A percentile compares a stretch with the other conserved stretches of the same genome.
These are phyloP conservation scores for Bombyx huttoni DNA, from an alignment of 2,888 invertebrate genomes.

Conservation along the genomic window DNA sequence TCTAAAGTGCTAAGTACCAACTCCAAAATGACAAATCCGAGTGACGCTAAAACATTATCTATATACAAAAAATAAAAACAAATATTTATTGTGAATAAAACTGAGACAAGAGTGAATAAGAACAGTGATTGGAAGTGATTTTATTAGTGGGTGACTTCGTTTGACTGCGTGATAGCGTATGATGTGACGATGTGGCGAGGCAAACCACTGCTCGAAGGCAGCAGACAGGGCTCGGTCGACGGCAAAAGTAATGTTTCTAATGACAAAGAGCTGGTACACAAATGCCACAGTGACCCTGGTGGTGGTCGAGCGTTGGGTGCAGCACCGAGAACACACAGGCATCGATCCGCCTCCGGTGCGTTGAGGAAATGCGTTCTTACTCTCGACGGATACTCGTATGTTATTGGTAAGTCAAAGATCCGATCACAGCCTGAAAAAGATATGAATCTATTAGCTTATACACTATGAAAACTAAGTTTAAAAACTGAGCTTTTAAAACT, in stretches of 20 bases:
- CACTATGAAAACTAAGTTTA: no score
- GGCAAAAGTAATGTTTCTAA: constrained; percentile 41
- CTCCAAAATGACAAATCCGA: no score
- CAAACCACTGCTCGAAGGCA: constrained; percentile 59
- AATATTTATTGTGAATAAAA: no score
- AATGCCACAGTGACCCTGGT: constrained; percentile 78
- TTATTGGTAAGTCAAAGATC: constrained; percentile 79
- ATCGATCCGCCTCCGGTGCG: constrained; percentile 67
- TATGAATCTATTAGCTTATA: no score
- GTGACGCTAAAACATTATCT: no score
- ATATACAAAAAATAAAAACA: no score
- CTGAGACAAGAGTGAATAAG: no score
- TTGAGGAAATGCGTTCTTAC: constrained; percentile 86
- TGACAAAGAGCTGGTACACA: constrained; percentile 77
- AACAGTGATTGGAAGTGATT: no score
- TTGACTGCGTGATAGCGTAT: constrained; percentile 47
- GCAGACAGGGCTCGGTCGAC: constrained; percentile 64
- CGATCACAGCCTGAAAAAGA: no score
- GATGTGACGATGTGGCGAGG: constrained; percentile 65
- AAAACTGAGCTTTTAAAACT: no score
- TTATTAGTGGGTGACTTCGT: constrained; percentile 6
- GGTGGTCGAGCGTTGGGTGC: constrained; percentile 60
- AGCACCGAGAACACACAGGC: constrained; percentile 45
- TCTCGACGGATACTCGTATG: constrained; percentile 88
- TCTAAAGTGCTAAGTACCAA: no score